These are phyloP conservation scores for Typhlichthys eigenmanni DNA, from an alignment of 2,797 vertebrate species.

Conservation along the genomic window DNA sequence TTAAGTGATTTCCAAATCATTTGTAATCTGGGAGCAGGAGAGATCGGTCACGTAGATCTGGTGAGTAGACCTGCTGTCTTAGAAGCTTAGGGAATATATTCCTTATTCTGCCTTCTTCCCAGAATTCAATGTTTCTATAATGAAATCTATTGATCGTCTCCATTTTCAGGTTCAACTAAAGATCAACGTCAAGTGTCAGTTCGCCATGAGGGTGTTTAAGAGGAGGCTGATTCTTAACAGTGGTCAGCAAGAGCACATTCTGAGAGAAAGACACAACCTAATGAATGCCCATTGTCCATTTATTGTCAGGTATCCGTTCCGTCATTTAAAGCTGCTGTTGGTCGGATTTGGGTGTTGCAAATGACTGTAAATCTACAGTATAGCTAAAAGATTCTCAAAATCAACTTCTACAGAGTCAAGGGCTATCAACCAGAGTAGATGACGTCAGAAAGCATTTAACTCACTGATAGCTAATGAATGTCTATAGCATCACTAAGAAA, in stretches of 20 bases:
- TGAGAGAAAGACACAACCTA: constrained; percentile 68
- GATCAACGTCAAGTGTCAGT: constrained; percentile 50
- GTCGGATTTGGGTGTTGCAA: not conserved
- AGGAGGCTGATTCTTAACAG: constrained; percentile 60
- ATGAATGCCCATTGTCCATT: constrained; percentile 70
- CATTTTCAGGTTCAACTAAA: constrained; percentile 70
- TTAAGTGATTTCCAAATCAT: constrained; percentile 92
- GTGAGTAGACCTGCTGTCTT: constrained; percentile 70
- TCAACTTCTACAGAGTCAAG: too few relatives aligned
- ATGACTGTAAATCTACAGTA: too few relatives aligned
- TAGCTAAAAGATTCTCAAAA: too few relatives aligned
- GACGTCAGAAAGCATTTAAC: too few relatives aligned
- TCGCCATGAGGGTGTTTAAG: constrained; percentile 72
- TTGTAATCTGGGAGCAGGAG: constrained; percentile 86
- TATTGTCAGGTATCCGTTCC: constrained; percentile 68
- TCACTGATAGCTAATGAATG: too few relatives aligned
- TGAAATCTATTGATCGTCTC: constrained; percentile 31
- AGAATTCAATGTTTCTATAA: constrained; percentile 49
- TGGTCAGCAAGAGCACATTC: constrained; percentile 61
- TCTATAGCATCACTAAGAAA: too few relatives aligned
- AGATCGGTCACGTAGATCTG: constrained; percentile 90
- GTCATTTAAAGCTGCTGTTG: too few relatives aligned
- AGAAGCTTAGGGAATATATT: constrained; percentile 11
- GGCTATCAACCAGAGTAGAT: too few relatives aligned
- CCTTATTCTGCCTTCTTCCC: constrained; percentile 3